Evolutionary conservation across 1,140 invertebrate species (phyloP).

Genomic region (Ephestia elutella): DNA sequence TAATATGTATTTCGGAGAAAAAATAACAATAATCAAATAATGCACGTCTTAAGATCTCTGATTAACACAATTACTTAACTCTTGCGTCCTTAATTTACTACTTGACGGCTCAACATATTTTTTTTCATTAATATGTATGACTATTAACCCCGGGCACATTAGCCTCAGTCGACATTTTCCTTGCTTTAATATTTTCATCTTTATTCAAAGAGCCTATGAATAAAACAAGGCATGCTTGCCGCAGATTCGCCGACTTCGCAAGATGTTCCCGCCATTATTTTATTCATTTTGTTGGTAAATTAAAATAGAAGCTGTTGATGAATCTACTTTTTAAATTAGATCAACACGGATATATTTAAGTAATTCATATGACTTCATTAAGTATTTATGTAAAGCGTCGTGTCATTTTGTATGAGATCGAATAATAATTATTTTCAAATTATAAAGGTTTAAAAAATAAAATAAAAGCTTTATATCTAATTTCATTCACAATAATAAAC

Average conservation of each 20-base stretch:
- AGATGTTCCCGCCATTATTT: slow-evolving; percentile 46
- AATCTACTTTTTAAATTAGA: background rate
- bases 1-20: background rate
- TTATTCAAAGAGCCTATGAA: slow-evolving; percentile 69
- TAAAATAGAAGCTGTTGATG: background rate
- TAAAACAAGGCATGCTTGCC: slow-evolving; percentile 55
- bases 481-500: no score
- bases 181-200: slow-evolving; percentile 68
- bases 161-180: slow-evolving; percentile 40
- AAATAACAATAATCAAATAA: background rate
- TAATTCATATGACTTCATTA: no score
- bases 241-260: slow-evolving; percentile 39
- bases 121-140: slow-evolving; percentile 55
- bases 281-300: slow-evolving; percentile 48
- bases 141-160: slow-evolving; percentile 55
- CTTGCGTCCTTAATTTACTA: background rate
- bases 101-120: slow-evolving; percentile 30
- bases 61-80: background rate
- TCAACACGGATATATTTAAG: background rate
- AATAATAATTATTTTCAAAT: no score
- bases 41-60: background rate
- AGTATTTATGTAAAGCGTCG: no score
- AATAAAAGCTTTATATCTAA: no score
- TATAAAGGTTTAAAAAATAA: no score
- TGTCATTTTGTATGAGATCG: no score